These are phyloP conservation scores for Platanista minor DNA, from an alignment of 2,113 vertebrate genomes.

Conservation along the genomic window DNA sequence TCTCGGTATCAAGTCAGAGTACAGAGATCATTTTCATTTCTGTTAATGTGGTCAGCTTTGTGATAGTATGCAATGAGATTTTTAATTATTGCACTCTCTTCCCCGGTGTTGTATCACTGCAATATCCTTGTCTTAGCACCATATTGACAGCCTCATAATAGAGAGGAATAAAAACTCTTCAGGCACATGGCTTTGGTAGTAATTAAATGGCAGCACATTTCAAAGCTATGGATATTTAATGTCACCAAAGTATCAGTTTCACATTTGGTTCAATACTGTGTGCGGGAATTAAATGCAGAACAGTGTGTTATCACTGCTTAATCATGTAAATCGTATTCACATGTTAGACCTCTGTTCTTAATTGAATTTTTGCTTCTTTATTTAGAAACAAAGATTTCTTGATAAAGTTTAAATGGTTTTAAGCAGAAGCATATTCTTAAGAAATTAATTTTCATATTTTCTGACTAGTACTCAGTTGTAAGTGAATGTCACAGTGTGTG, in stretches of 20 bases:
- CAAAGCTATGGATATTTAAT: slow-evolving; percentile 68
- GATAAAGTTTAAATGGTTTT: slow-evolving; percentile 68
- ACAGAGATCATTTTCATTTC: slow-evolving; percentile 31
- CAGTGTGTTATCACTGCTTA: slow-evolving; percentile 63
- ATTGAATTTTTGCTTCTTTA: slow-evolving; percentile 71
- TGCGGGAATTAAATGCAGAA: slow-evolving; percentile 68
- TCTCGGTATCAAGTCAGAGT: neutral
- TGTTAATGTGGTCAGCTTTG: neutral
- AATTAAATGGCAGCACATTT: slow-evolving; percentile 68
- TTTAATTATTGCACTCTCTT: slow-evolving; percentile 30
- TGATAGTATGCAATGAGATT: neutral
- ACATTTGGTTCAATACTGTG: slow-evolving; percentile 62
- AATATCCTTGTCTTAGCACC: neutral
- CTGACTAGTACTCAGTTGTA: neutral
- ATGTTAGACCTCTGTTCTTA: slow-evolving; percentile 68
- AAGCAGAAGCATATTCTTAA: slow-evolving; percentile 70
- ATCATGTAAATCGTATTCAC: slow-evolving; percentile 67
- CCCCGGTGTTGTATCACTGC: slow-evolving; percentile 13
- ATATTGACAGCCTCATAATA: neutral
- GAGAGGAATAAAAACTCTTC: slow-evolving; percentile 36
- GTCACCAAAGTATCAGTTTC: slow-evolving; percentile 70
- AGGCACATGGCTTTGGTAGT: slow-evolving; percentile 40
- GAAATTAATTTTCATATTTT: slow-evolving; percentile 68
- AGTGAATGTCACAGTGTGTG: slow-evolving; percentile 16
- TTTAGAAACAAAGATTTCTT: slow-evolving; percentile 74